Evolutionary conservation across 2,888 invertebrate species (phyloP).

Genomic region (Leptinotarsa haldemani): DNA sequence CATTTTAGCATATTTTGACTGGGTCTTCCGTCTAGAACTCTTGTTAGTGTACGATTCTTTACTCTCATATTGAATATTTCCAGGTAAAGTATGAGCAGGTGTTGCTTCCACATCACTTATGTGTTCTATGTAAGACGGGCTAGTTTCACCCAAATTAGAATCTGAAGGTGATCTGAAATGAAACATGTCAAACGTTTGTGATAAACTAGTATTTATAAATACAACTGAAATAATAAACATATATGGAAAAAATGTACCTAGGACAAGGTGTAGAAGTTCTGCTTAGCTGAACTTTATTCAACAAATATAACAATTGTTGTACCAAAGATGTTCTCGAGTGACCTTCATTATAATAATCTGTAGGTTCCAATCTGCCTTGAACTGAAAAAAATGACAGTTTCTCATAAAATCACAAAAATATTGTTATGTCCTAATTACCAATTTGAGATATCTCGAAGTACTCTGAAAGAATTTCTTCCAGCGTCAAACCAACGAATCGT

Average conservation of each 20-base stretch:
- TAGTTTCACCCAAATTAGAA: constrained; percentile 39
- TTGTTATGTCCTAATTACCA: constrained; percentile 50
- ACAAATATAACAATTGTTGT: constrained; percentile 59
- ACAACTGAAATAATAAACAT: no score
- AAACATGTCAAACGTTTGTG: not conserved
- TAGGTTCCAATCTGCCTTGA: constrained; percentile 60
- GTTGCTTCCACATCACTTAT: constrained; percentile 55
- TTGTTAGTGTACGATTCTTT: constrained; percentile 35
- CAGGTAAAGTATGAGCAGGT: constrained; percentile 52
- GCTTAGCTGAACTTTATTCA: constrained; percentile 48
- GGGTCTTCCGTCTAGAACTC: constrained; percentile 33
- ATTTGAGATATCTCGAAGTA: constrained; percentile 61
- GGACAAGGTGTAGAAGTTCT: constrained; percentile 48
- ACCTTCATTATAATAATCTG: constrained; percentile 56
- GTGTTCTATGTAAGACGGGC: constrained; percentile 37
- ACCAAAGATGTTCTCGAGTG: constrained; percentile 50
- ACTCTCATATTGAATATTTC: constrained; percentile 45
- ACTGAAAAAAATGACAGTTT: constrained; percentile 49
- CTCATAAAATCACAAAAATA: no score
- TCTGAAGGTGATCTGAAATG: constrained; percentile 41
- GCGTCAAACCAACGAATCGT: constrained; percentile 58
- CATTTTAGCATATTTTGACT: constrained; percentile 26
- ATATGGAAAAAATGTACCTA: constrained; percentile 40
- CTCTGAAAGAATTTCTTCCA: constrained; percentile 61
- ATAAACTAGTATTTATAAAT: not conserved